Evolutionary conservation across 2,113 vertebrate genomes (phyloP).

Genomic region (Xenopus laevis): DNA sequence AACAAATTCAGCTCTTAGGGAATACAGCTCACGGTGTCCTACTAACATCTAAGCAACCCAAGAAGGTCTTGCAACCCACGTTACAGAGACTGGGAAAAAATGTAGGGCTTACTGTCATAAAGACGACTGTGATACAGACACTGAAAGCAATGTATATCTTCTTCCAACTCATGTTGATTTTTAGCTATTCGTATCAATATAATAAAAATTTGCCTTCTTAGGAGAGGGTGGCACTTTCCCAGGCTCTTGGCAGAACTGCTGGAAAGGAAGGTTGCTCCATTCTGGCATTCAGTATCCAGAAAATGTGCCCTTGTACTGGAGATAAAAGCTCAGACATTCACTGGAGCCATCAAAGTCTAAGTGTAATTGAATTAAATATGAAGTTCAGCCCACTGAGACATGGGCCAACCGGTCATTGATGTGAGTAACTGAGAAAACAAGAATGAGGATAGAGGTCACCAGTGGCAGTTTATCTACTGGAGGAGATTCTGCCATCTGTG

Average conservation of each 20-base stretch:
- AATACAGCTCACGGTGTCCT: too few relatives aligned
- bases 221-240: conserved; percentile 12
- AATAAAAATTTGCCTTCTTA: neutral
- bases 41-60: too few relatives aligned
- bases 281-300: conserved; percentile 18
- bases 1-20: too few relatives aligned
- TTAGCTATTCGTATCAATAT: too few relatives aligned
- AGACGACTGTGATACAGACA: too few relatives aligned
- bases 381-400: conserved; percentile 18
- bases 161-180: too few relatives aligned
- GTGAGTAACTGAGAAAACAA: neutral
- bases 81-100: too few relatives aligned
- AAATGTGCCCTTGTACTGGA: conserved; percentile 3
- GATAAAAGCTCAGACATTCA: neutral
- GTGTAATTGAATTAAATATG: conserved; percentile 18
- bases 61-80: too few relatives aligned
- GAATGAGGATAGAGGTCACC: conserved; percentile 7
- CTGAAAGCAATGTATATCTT: too few relatives aligned
- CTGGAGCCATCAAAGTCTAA: conserved; percentile 27
- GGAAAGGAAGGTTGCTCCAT: too few relatives aligned
- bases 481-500: neutral
- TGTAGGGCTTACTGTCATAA: too few relatives aligned
- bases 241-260: conserved; percentile 2
- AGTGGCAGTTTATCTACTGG: neutral
- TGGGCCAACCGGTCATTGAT: neutral